These are phyloP conservation scores for Plutomurus gul DNA, from an alignment of 1,140 invertebrate genomes.

Conservation along the genomic window DNA sequence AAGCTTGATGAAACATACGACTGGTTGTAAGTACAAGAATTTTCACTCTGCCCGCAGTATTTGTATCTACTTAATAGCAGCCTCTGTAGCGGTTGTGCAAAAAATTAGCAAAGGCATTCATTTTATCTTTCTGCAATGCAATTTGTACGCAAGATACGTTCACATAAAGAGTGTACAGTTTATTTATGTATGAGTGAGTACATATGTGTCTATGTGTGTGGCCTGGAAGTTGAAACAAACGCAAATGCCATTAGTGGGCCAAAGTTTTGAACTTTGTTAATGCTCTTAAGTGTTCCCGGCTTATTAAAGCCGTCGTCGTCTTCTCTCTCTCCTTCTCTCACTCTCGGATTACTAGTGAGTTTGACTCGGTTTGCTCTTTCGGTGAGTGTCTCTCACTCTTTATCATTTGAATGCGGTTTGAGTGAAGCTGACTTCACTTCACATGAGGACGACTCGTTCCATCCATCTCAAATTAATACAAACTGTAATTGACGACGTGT, in stretches of 20 bases:
- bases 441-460: no score
- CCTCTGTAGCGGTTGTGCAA: not conserved
- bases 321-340: no score
- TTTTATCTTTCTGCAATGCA: not conserved
- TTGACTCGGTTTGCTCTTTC: no score
- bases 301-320: not conserved
- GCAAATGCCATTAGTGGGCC: constrained; percentile 7
- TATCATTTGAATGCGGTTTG: no score
- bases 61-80: not conserved
- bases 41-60: not conserved
- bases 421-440: no score
- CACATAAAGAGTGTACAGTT: not conserved
- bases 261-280: constrained; percentile 11
- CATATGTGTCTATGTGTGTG: no score
- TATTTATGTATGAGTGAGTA: not conserved
- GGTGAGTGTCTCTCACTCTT: no score
- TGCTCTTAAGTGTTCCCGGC: not conserved
- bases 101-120: not conserved
- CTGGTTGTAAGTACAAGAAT: no score
- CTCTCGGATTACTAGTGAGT: no score
- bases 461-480: no score
- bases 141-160: not conserved
- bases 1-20: no score
- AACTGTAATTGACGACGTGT: no score
- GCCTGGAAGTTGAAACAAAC: constrained; percentile 8